Evolutionary conservation across 2,797 vertebrate genomes (phyloP).

Genomic region (Lindbergichthys nudifrons): DNA sequence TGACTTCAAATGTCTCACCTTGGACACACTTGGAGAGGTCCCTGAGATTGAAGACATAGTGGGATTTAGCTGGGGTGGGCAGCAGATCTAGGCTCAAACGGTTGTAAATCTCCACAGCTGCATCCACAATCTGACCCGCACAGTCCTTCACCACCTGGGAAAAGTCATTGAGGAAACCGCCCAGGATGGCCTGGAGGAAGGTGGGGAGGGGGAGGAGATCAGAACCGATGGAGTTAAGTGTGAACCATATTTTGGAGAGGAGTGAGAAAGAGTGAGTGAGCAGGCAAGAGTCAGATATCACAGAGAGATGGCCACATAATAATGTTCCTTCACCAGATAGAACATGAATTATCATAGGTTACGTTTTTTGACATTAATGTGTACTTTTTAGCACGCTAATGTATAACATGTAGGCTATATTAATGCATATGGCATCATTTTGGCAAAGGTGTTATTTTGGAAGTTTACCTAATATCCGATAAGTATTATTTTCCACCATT

Average conservation of each 20-base stretch:
- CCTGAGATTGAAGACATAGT: conserved; percentile 91
- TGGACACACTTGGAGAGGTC: conserved; percentile 92
- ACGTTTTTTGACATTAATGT: neutral
- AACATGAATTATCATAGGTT: neutral
- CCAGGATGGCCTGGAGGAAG: conserved; percentile 85
- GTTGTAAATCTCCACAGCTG: conserved; percentile 90
- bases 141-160: conserved; percentile 83
- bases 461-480: no score
- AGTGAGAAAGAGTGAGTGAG: neutral
- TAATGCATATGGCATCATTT: no score
- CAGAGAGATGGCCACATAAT: neutral
- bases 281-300: neutral
- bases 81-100: conserved; percentile 91
- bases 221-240: neutral
- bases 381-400: neutral
- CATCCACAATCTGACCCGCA: conserved; percentile 85
- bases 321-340: rapidly evolving
- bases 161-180: conserved; percentile 88
- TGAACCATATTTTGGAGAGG: neutral
- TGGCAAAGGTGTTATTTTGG: no score
- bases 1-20: conserved; percentile 74
- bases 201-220: neutral
- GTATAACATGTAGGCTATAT: no score
- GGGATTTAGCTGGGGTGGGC: conserved; percentile 91
- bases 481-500: no score